These are phyloP conservation scores for Nomada flava DNA, from an alignment of 2,888 invertebrate genomes.

Conservation along the genomic window DNA sequence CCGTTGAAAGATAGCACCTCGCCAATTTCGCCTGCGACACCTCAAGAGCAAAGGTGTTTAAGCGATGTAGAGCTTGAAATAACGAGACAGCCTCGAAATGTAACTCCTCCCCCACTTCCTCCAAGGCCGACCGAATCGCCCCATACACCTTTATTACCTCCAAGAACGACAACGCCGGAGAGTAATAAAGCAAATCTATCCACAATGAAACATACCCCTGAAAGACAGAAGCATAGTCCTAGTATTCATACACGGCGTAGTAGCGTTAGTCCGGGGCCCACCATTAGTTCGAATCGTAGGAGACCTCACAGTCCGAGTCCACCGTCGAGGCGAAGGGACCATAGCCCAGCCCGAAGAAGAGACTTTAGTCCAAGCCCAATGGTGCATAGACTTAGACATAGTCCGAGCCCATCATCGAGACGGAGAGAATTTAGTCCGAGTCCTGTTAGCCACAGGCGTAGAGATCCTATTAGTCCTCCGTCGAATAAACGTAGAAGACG, in stretches of 20 bases:
- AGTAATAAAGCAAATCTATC: slow-evolving; percentile 61
- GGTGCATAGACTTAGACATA: slow-evolving; percentile 78
- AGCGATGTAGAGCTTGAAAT: slow-evolving; percentile 82
- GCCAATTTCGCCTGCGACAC: slow-evolving; percentile 87
- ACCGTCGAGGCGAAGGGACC: slow-evolving; percentile 78
- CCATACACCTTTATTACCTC: slow-evolving; percentile 89
- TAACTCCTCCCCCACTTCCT: slow-evolving; percentile 73
- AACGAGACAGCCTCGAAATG: slow-evolving; percentile 67
- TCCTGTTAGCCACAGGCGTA: slow-evolving; percentile 75
- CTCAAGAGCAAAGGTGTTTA: slow-evolving; percentile 83
- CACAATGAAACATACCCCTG: slow-evolving; percentile 69
- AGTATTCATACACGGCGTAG: slow-evolving; percentile 71
- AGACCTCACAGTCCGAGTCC: slow-evolving; percentile 82
- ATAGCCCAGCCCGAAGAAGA: slow-evolving; percentile 78
- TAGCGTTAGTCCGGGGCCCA: slow-evolving; percentile 70
- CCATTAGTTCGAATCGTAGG: slow-evolving; percentile 70
- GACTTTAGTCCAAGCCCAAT: slow-evolving; percentile 79
- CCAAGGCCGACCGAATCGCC: slow-evolving; percentile 86
- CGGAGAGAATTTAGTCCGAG: slow-evolving; percentile 80
- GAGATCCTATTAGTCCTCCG: slow-evolving; percentile 80
- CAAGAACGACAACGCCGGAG: slow-evolving; percentile 81
- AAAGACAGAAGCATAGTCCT: slow-evolving; percentile 72
- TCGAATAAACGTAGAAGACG: slow-evolving; percentile 83
- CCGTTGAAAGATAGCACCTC: slow-evolving; percentile 86
- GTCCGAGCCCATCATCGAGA: slow-evolving; percentile 77